Evolutionary conservation across 2,797 vertebrate species (phyloP).

Genomic region (Crypturellus tataupa): DNA sequence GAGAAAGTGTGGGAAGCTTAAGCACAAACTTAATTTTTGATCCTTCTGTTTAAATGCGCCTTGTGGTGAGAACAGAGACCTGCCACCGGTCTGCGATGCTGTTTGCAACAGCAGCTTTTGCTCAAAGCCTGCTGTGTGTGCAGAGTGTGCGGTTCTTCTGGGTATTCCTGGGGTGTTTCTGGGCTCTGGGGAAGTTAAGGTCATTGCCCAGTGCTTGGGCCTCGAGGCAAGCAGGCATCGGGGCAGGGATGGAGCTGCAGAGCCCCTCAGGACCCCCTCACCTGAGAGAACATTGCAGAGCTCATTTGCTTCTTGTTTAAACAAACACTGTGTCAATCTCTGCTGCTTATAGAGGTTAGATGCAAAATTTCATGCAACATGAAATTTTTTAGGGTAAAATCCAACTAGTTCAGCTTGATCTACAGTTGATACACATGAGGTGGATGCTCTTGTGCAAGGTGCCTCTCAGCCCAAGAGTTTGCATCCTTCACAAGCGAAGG

Average conservation of each 20-base stretch:
- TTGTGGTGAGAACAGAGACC: not conserved
- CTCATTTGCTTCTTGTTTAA: not conserved
- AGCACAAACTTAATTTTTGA: not conserved
- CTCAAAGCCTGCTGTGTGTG: fast-evolving
- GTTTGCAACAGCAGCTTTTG: conserved; percentile 28
- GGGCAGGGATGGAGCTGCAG: not conserved
- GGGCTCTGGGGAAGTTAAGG: not conserved
- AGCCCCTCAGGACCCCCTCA: not conserved
- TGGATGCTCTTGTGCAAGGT: not conserved
- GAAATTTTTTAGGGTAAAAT: not conserved
- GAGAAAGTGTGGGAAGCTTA: not conserved
- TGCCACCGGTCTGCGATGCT: not conserved
- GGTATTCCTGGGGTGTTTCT: not conserved
- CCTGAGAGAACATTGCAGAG: not conserved
- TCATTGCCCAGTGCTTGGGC: not conserved
- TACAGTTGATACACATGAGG: no score
- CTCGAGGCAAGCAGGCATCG: not conserved
- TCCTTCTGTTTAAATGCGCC: conserved; percentile 23
- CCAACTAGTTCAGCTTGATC: not conserved
- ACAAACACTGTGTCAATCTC: not conserved
- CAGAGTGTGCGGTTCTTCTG: not conserved
- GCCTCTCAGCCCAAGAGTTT: not conserved
- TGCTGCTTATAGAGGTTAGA: not conserved
- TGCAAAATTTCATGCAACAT: no score
- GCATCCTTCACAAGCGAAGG: not conserved